Evolutionary conservation across 1,140 invertebrate genomes (phyloP), one percentile per base, ranked within the genome.

Genomic region (Diorhabda sublineata): DNA sequence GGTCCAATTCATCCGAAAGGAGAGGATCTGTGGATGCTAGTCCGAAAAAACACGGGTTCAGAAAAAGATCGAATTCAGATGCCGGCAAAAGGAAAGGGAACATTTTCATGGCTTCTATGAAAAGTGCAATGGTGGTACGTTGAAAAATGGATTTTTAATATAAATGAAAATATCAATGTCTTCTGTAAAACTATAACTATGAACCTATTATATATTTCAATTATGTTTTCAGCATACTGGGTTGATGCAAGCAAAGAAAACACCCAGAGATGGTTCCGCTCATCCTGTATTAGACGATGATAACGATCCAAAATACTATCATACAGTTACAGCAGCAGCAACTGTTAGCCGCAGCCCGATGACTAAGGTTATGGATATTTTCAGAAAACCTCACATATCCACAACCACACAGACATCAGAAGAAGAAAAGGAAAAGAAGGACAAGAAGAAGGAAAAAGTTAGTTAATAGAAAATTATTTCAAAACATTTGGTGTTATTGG

Each of bases 301-400:
- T 60, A 87, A 85, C 42, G 86, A 89, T 80, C 86, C 84, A n/a
- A 78, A 88, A 84, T 89, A 89, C 78, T 89, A 89, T 74, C 87
- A 89, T 75, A 89, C 88, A 42, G 83, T 89, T 58, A 88, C 87
- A 11, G 73, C 73, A 7, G 84, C 84, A 42, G 85, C 83, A 58
- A 79, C 82, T 3, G 74, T 81, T 0, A 84, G 84, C 64, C 76
- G 83, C 6, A 91, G 90, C 74, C 88, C 92, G 5, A 92, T 93
- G 79, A 90, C 89, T 66, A 95, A 94, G 85, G 92, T 96, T 62
- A 95, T 95, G 87, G 92, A 96, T 81, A 89, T 96, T 74, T 95
- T 96, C 79, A 86, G 93, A 61, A 89, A 91, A 67, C 65, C 65
- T 11, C 65, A 67, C 58, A 11, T 9, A 11, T 11, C 58, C 7